Base-by-base conservation (phyloP, 1,140 invertebrate species). In the Sycobia sp. region DNA sequence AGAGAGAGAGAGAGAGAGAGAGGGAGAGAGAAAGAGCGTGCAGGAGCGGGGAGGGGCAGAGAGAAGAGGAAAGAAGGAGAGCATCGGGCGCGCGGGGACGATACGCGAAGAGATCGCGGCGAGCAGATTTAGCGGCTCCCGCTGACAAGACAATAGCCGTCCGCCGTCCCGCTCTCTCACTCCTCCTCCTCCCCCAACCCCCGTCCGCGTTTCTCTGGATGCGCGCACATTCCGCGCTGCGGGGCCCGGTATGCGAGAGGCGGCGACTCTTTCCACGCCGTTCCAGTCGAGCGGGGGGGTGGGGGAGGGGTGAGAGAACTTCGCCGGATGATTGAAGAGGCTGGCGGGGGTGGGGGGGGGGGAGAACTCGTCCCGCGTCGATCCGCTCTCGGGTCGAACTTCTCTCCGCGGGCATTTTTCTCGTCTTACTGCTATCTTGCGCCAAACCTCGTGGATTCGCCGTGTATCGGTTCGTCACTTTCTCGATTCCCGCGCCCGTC, bases 61-160 rank as follows among this genome's bases (percentile, higher is more conserved):
- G 29, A 32, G 50, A 65, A 16, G 43, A n/a, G 18, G 23, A 38
- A 32, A 38, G 36, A 57, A 29, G 34, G 43, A 25, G 27, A 7
- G 41, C 20, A 51, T 58, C 57, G 64, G 67, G 65, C 65, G 68
- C 61, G 56, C 58, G 41, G 64, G 55, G 67, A 71, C 70, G 76
- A 76, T 77, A n/a, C 73, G 73, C 71, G 72, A 75, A 72, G 73
- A 75, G 74, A 76, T 77, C 72, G 69, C 65, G n/a, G n/a, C 69
- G 72, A 57, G 68, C 69, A 78, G 76, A 78, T 78, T 78, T 78
- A 76, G 69, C 73, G 74, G 75, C 74, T 71, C 71, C 70, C 68
- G 70, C 72, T 78, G 75, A 78, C 76, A 78, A 78, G 76, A 77
- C 76, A 77, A 77, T 77, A 76, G 76, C 69, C 67, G 70, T 75